Evolutionary conservation across 2,113 vertebrate genomes (phyloP), one percentile per base, ranked within the genome.

Genomic region (Neolamprologus fasciatus): DNA sequence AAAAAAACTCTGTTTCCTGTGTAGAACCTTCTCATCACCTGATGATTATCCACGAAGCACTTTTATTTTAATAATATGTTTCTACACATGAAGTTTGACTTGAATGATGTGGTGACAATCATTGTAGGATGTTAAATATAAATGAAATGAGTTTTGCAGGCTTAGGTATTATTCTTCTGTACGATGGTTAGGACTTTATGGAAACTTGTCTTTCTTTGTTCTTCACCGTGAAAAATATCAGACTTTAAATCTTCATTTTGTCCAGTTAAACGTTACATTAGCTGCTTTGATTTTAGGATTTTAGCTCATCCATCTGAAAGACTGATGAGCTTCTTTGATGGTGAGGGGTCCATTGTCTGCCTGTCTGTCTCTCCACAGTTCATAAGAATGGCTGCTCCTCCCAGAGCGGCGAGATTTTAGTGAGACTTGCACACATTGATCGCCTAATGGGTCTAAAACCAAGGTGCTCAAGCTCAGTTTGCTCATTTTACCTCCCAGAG

Each of bases 21-120:
- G 50, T 21, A 78, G 76, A 80, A 35, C 50, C 16, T 21, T 79
- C 17, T 33, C 26, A 12, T 66, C 14, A 79, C 5, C 19, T 66
- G 28, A 71, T 35, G 31, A 47, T 28, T 31, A 76, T 31, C 53
- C 23, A 11, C n/a, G 7, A 80, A 53, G 51, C 80, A 54, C 86
- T 58, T 87, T 88, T 19, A 42, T 76, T 76, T 28, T 28, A 76
- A 76, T 76, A 28, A 51, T 12, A 8, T 17, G 45, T 51, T n/a
- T 23, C 23, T 78, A 51, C 42, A 51, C 73, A 11, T 37, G 33
- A 57, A 28, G 6, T 57, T 35, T 81, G 73, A 87, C 63, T 81
- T 84, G 78, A 90, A 84, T 11, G 35, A 53, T 7, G 76, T 84
- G 79, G 73, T 45, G 89, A 90, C 89, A 87, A 90, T 89, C 88